Evolutionary conservation across 1,140 invertebrate species (phyloP), one percentile per base, ranked within the genome.

Genomic region (Bradysia coprophila): DNA sequence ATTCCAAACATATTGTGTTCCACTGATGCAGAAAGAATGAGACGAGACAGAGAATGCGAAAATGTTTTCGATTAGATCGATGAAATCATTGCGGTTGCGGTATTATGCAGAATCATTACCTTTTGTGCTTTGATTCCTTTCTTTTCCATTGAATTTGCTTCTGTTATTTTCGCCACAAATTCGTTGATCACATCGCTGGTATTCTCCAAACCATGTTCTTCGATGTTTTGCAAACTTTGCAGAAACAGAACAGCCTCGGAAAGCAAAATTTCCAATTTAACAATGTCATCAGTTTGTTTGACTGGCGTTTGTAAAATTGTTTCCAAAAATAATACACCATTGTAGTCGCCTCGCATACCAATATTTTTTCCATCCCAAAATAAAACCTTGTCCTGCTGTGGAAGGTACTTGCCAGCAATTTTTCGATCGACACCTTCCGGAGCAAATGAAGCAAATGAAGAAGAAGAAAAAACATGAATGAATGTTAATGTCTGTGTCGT

Each of bases 81-180:
- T 8, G 4, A 21, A 16, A 11, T 31, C n/a, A 9, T 31, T n/a
- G 28, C 40, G 32, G 31, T 33, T 43, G n/a, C n/a, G n/a, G n/a
- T n/a, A n/a, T 21, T 33, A 15, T 44, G n/a, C 15, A 36, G 45
- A 42, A 43, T 42, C 39, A 55, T 61, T 56, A 84, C 78, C 64
- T 84, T 80, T 61, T 83, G 78, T 40, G 81, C 78, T 66, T 91
- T 91, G 21, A 87, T 81, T 48, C 85, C 81, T 57, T 78, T 85
- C 51, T 80, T 81, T 28, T 75, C 70, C 44, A 72, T 73, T 46
- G 75, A 67, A 48, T 81, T 75, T 21, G 72, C 75, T 46, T 66
- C 61, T 48, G 73, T 67, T 48, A 89, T 86, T 54, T 80, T 76
- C 52, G 70, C 72, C 40, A 76, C 75, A 38, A 92, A 65, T 56